These are phyloP conservation scores for Lasaia peninsularis DNA, from an alignment of 1,140 invertebrate species.

Conservation along the genomic window DNA sequence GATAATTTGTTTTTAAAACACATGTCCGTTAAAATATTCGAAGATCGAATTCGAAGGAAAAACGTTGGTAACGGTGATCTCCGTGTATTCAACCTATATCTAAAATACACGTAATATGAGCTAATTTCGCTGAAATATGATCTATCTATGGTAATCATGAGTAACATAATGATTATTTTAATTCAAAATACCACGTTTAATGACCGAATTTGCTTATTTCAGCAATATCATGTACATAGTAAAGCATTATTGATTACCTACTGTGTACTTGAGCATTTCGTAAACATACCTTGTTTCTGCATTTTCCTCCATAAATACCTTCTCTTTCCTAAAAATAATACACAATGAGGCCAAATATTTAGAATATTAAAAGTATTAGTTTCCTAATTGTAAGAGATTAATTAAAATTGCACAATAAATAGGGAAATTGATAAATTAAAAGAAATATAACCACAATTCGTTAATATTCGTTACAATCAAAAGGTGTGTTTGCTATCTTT, in stretches of 20 bases:
- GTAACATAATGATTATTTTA: background rate
- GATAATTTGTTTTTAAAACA: conserved; percentile 31
- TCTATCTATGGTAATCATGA: background rate
- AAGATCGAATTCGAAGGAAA: conserved; percentile 73
- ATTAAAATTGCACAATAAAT: conserved; percentile 51
- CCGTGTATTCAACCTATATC: background rate
- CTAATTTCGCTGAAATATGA: conserved; percentile 4
- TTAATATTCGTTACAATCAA: conserved; percentile 74
- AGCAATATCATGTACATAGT: conserved; percentile 33
- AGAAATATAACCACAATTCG: conserved; percentile 66
- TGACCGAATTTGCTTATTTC: background rate
- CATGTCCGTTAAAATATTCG: conserved; percentile 70
- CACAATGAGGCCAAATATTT: conserved; percentile 28
- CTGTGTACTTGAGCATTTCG: conserved; percentile 17
- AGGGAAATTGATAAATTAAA: conserved; percentile 53
- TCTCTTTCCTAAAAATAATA: conserved; percentile 22
- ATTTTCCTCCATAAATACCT: conserved; percentile 63
- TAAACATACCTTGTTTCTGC: conserved; percentile 60
- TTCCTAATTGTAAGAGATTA: conserved; percentile 29
- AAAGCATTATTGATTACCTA: conserved; percentile 61
- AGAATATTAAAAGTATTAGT: conserved; percentile 35
- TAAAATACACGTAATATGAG: background rate
- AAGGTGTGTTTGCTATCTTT: conserved; percentile 39
- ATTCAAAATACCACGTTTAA: background rate
- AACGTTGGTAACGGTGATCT: conserved; percentile 59